These are phyloP conservation scores for Nerophis lumbriciformis DNA, from an alignment of 2,113 vertebrate species.

Conservation along the genomic window DNA sequence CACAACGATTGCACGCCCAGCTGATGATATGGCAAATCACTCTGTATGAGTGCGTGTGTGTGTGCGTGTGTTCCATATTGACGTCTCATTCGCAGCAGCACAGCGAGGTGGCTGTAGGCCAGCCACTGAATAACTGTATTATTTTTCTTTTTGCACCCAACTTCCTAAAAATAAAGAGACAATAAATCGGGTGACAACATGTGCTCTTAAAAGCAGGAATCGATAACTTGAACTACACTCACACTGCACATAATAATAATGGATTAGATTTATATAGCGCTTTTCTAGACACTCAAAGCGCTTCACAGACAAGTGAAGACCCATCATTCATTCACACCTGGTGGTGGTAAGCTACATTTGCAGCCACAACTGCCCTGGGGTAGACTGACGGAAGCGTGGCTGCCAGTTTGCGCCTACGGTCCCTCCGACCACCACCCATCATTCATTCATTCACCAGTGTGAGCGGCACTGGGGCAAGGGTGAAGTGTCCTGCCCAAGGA, in stretches of 20 bases:
- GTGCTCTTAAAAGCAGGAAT: conserved; percentile 22
- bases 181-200: conserved; percentile 17
- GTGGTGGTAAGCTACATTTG: too few relatives aligned
- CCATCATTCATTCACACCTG: too few relatives aligned
- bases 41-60: conserved; percentile 1
- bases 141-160: conserved; percentile 2
- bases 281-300: too few relatives aligned
- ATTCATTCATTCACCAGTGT: too few relatives aligned
- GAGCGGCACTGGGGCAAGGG: too few relatives aligned
- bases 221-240: conserved; percentile 23
- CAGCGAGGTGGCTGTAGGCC: neutral
- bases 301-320: too few relatives aligned
- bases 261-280: too few relatives aligned
- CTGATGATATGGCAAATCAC: conserved; percentile 31
- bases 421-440: too few relatives aligned
- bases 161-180: neutral
- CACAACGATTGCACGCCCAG: conserved; percentile 26
- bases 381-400: too few relatives aligned
- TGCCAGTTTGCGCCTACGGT: too few relatives aligned
- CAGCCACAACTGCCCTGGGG: too few relatives aligned
- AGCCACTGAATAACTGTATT: neutral
- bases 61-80: conserved; percentile 18
- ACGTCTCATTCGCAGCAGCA: conserved; percentile 30
- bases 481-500: too few relatives aligned
- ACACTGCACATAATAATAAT: conserved; percentile 7